Evolutionary conservation across 2,797 vertebrate species (phyloP).

Genomic region (Eulemur albifrons): DNA sequence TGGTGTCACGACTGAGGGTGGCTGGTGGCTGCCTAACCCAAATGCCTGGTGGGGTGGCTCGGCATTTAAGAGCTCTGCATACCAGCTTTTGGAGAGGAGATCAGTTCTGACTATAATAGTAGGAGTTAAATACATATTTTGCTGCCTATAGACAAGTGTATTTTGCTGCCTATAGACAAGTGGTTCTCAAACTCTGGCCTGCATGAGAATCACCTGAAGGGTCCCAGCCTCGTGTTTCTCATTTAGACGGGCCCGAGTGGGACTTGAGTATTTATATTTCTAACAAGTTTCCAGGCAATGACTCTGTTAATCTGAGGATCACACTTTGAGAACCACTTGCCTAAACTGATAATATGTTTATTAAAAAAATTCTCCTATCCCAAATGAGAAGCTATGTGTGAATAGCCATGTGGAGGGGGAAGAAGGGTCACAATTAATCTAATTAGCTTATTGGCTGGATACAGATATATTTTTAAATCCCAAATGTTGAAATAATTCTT

Average conservation of each 20-base stretch:
- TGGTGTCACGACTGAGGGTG: neutral
- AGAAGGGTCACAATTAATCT: neutral
- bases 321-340: neutral
- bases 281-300: neutral
- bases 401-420: neutral
- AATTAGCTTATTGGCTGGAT: neutral
- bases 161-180: neutral
- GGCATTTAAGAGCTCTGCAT: neutral
- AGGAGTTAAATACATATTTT: neutral
- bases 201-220: neutral
- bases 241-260: neutral
- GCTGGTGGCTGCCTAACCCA: slow-evolving; percentile 63
- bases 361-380: neutral
- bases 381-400: neutral
- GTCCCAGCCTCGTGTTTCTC: neutral
- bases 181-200: neutral
- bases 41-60: neutral
- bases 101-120: neutral
- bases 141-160: neutral
- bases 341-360: neutral
- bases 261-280: neutral
- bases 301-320: neutral
- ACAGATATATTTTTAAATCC: neutral
- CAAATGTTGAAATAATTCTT: neutral
- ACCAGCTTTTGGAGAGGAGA: neutral